Conservation (phyloP, 2,797 vertebrate genomes). For the Simalia tracyae region DNA sequence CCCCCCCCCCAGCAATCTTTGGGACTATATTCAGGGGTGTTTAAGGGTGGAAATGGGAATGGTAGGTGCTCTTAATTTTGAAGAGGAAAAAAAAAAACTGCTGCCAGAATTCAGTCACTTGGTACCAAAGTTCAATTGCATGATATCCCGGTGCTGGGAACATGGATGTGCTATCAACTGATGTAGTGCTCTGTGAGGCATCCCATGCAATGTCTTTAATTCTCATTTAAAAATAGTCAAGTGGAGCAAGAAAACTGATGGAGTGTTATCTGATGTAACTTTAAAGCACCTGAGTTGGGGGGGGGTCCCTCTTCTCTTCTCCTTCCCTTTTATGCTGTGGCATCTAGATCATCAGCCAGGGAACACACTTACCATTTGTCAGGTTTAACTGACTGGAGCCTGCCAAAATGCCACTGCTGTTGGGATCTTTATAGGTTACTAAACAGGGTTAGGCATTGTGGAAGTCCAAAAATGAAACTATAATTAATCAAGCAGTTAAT, state of each 20-base stretch:
- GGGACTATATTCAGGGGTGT: too few species aligned
- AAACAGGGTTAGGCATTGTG: too few species aligned
- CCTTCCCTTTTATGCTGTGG: background rate
- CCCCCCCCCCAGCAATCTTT: too few species aligned
- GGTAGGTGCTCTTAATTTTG: too few species aligned
- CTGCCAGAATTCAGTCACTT: background rate
- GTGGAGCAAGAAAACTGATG: background rate
- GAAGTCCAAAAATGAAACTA: too few species aligned
- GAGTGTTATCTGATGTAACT: background rate
- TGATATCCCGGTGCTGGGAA: background rate
- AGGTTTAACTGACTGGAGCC: background rate
- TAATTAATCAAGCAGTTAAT: too few species aligned
- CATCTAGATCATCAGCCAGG: background rate
- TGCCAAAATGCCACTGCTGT: background rate
- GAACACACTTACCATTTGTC: background rate
- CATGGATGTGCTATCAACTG: too few species aligned
- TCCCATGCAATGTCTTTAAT: background rate
- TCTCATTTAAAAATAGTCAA: background rate
- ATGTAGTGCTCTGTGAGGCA: too few species aligned
- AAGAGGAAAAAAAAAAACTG: background rate
- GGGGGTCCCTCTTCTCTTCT: background rate
- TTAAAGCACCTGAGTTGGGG: background rate
- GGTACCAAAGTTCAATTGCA: background rate
- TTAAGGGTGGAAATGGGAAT: background rate
- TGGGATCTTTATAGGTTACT: background rate